phyloP scores from a whole-genome alignment of 2,113 vertebrate species.

The Philantomba maxwellii region DNA sequence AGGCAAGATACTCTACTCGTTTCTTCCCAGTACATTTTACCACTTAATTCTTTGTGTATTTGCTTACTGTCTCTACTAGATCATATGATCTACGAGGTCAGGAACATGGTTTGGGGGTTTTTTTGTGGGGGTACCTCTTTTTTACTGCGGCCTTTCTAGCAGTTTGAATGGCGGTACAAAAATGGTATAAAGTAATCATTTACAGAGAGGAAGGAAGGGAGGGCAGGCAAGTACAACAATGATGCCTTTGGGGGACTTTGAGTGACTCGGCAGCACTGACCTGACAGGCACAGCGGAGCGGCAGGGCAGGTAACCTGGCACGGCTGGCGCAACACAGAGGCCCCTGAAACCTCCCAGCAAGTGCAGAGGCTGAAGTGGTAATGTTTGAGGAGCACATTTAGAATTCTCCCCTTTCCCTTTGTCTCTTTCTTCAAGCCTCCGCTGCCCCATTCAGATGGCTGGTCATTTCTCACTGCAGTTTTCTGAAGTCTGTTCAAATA shows the following conservation, averaged over 20 bases:
- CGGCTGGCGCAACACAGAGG: background rate
- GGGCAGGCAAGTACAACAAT: background rate
- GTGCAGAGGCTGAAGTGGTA: background rate
- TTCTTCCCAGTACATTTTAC: background rate
- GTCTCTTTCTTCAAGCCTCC: background rate
- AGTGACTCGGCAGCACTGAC: background rate
- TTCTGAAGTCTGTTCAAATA: background rate
- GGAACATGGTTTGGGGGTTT: background rate
- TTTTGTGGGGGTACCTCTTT: background rate
- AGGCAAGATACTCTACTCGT: background rate
- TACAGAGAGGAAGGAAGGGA: background rate
- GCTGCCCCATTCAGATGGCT: background rate
- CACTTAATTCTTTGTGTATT: background rate
- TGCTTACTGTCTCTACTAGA: background rate
- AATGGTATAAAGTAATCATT: background rate
- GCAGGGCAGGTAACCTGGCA: background rate
- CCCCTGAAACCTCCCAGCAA: background rate
- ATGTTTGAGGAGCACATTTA: background rate
- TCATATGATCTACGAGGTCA: background rate
- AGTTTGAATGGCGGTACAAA: background rate
- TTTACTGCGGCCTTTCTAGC: background rate
- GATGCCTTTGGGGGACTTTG: background rate
- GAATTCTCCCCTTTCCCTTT: background rate
- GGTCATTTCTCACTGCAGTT: background rate
- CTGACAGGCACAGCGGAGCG: background rate